Base-by-base conservation (phyloP, 2,113 vertebrate genomes). In the Xerus inauris region DNA sequence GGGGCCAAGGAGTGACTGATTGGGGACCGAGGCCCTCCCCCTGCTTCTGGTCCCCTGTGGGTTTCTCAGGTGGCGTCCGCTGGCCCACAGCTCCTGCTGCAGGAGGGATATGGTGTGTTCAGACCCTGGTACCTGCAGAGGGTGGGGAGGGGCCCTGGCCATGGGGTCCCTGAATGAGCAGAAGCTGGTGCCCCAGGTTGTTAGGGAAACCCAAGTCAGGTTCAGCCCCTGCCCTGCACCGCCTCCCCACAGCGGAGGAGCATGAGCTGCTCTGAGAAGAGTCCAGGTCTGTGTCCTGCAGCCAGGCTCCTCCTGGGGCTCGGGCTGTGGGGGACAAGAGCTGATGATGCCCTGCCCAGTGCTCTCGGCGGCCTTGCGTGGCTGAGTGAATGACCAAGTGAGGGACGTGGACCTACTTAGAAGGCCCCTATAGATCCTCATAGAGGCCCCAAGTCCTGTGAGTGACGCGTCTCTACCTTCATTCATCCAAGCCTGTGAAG, bases 271-370 rank as follows among this genome's bases (percentile, higher is more conserved):
- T 8, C 32, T 10, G 4, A 73, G 28, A n/a, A 38, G 16, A n/a
- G 54, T 3, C 30, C 32, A 35, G 16, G 22, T 42, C n/a, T n/a
- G 45, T 35, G 4, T 62, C 32, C 45, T n/a, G 19, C 45, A 47
- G 20, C 51, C 38, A 9, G 64, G 72, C 47, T 42, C 65, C 71
- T 16, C 26, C 12, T 28, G 11, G 54, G 45, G 30, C 59, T 40
- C 7, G 8, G 84, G 6, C 77, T 19, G 3, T 1, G 1, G 1
- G 35, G 62, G 16, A 26, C 16, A 1, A 13, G 22, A 19, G 24
- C 64, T 24, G 0, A 13, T 32, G 17, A 5, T 8, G 24, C 5
- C 45, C 73, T 5, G 19, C 4, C 73, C 9, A 17, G 17, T 32
- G 57, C 65, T 20, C 45, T 65, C 17, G 30, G 73, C 5, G 19